Base-by-base conservation (phyloP, 2,888 invertebrate genomes). In the Sesia apiformis region DNA sequence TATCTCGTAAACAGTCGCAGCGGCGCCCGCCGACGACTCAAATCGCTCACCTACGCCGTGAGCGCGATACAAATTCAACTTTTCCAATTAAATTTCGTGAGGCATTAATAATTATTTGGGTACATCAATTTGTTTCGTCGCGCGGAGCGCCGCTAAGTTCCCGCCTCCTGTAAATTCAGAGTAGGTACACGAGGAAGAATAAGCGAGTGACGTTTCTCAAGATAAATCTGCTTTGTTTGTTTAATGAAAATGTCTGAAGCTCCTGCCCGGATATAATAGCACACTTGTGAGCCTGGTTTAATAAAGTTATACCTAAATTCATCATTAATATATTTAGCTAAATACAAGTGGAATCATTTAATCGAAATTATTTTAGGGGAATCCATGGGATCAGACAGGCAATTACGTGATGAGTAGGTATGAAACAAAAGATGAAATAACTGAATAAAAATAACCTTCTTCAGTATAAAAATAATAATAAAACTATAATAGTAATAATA, bases 11-110 rank as follows among this genome's bases (percentile, higher is more conserved):
- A 88, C 88, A 88, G 84, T 87, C 83, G 82, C 78, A 76, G 67
- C 72, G 75, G 71, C 74, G 72, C 78, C 74, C 74, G 74, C 70
- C 76, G 76, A 70, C 73, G 75, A 75, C 84, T 82, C 80, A 78
- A 81, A 84, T 83, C 86, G 85, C 86, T 84, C 87, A 88, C 89
- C 88, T 88, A 87, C 86, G 83, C 85, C 86, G 87, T 84, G 82
- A 84, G 81, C 85, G 81, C 82, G 88, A 85, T 86, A 89, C 88
- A 86, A 88, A 89, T 90, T 89, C 89, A 90, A 90, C 90, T 90
- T 90, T 90, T 90, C 90, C 90, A 90, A 90, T 90, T 90, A 90
- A 90, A 90, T 90, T 90, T 90, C 89, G 87, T 90, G 89, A 90
- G 87, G 90, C 90, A 90, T 90, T 89, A 90, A 90, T 90, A 90